phyloP scores from a whole-genome alignment of 2,797 vertebrate genomes.

The Chiroxiphia lanceolata region DNA sequence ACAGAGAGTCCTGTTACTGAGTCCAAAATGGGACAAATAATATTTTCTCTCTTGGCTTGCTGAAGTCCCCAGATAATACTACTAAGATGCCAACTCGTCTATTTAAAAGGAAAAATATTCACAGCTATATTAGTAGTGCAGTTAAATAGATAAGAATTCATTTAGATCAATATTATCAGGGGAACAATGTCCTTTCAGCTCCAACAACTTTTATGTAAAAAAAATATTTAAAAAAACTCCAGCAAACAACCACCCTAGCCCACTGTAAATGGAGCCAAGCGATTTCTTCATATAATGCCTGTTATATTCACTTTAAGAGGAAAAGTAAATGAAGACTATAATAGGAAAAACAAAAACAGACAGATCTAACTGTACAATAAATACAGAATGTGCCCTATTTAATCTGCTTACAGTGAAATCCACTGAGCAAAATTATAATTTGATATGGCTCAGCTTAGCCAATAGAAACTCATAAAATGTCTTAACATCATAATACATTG shows the following conservation, averaged over 20 bases:
- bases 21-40: not conserved
- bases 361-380: conserved; percentile 60
- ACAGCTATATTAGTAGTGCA: not conserved
- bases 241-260: not conserved
- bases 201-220: conserved; percentile 4
- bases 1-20: not conserved
- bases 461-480: conserved; percentile 77
- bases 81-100: not conserved
- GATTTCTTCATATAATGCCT: conserved; percentile 13
- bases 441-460: conserved; percentile 76
- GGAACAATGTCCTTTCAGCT: conserved; percentile 37
- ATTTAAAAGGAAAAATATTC: conserved; percentile 34
- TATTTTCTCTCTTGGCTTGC: not conserved
- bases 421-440: conserved; percentile 80
- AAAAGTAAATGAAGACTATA: conserved; percentile 63
- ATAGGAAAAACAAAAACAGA: conserved; percentile 59
- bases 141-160: conserved; percentile 42
- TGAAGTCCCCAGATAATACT: not conserved
- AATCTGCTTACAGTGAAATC: conserved; percentile 79
- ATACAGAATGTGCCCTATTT: conserved; percentile 69
- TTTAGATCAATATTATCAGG: conserved; percentile 19
- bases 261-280: not conserved
- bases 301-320: conserved; percentile 48
- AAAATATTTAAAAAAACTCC: not conserved
- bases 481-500: conserved; percentile 76